Evolutionary conservation across 2,113 vertebrate genomes (phyloP).

Genomic region (Neolamprologus kungweensis): DNA sequence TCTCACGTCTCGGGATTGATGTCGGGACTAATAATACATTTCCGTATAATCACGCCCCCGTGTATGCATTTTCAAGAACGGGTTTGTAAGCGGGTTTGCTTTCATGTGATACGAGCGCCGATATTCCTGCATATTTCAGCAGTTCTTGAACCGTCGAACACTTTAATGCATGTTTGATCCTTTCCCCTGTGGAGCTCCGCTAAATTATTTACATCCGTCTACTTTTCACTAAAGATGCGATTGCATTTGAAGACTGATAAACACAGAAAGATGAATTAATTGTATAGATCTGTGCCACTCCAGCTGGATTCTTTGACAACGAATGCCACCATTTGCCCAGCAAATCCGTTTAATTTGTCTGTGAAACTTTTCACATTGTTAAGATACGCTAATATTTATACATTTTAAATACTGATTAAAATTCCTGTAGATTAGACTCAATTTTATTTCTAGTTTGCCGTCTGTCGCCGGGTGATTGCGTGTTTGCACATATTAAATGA

Average conservation of each 20-base stretch:
- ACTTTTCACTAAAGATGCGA: neutral
- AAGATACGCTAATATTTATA: neutral
- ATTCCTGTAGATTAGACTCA: neutral
- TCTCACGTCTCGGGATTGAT: neutral
- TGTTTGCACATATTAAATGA: slow-evolving; percentile 7
- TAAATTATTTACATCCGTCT: neutral
- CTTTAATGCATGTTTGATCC: neutral
- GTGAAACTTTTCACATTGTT: neutral
- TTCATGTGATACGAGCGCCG: neutral
- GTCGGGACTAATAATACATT: neutral
- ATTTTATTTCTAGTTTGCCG: neutral
- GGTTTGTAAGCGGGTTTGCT: neutral
- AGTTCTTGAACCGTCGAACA: neutral
- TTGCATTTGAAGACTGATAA: neutral
- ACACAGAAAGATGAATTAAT: neutral
- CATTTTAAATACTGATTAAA: neutral
- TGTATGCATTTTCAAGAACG: neutral
- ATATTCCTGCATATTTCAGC: neutral
- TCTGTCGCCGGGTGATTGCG: neutral
- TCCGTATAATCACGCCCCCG: neutral
- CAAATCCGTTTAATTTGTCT: neutral
- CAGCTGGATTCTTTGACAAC: neutral
- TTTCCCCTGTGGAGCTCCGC: neutral
- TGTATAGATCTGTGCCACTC: neutral
- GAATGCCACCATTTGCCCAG: neutral